Evolutionary conservation across 1,140 invertebrate species (phyloP).

Genomic region (Diuraphis noxia): DNA sequence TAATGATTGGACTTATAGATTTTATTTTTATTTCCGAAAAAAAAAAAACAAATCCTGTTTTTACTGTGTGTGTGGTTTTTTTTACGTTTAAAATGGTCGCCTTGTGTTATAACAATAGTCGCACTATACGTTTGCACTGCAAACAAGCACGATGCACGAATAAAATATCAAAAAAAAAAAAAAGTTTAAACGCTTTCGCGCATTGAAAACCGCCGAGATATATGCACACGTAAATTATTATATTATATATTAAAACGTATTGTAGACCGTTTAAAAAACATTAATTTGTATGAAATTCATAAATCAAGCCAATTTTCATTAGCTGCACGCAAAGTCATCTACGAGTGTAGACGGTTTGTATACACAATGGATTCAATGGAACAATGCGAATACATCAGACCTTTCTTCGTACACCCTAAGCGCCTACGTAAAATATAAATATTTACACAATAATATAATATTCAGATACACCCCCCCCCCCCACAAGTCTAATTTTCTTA

Average conservation of each 20-base stretch:
- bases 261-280: background rate
- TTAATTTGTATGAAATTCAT: conserved; percentile 3
- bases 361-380: background rate
- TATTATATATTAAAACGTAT: conserved; percentile 21
- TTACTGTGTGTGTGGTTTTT: background rate
- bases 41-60: background rate
- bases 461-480: background rate
- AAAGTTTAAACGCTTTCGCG: background rate
- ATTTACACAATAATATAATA: background rate
- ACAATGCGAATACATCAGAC: conserved; percentile 12
- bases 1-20: background rate
- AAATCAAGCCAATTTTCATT: conserved; percentile 25
- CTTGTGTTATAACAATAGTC: background rate
- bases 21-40: background rate
- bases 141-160: background rate
- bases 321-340: background rate
- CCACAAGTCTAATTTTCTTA: background rate
- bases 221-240: background rate
- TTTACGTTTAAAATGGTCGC: background rate
- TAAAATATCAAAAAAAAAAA: background rate
- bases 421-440: background rate
- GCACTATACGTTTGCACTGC: background rate
- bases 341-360: background rate
- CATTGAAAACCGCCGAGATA: background rate
- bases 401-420: background rate